Evolutionary conservation across 2,797 vertebrate genomes (phyloP), one percentile per base, ranked within the genome.

Genomic region (Cynopterus sphinx): DNA sequence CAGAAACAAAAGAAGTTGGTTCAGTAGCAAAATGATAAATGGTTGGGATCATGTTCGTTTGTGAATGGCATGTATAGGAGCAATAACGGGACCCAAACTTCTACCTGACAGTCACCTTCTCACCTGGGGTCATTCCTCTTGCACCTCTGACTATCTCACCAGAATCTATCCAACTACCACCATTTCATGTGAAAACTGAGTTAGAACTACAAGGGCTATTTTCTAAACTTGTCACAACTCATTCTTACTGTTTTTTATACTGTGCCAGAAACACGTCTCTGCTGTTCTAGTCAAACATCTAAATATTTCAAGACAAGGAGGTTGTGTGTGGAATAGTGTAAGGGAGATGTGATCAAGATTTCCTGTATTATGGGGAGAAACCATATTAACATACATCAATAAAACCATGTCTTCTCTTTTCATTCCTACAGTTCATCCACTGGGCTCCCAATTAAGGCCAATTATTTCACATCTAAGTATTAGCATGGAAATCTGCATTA

Each of bases 331-430:
- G 36, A 41, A 19, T 43, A 57, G 24, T 73, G 11, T 43, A 67
- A 21, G 15, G 73, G 51, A 93, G 84, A 78, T 11, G 19, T 61
- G 22, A 83, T 68, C 55, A 85, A 91, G 68, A 89, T 74, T 74
- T 49, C 36, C 21, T 89, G 1, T 67, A 31, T 16, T 41, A 26
- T 63, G n/a, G 55, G 33, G 53, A 77, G 41, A 88, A 55, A 85
- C 3, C 24, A 81, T 21, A 55, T 61, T 67, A 51, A 75, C 55
- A 85, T 4, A 22, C 6, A 51, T 22, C 31, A 88, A 43, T 79
- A 81, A 87, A 90, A 77, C 11, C 46, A 97, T 55, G 97, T 94
- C 96, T 97, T 97, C 78, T 86, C 83, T 93, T 96, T 92, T 93
- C 65, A 94, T 93, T 87, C 33, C 75, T 63, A 46, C 12, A 46